A percentile compares a stretch with the other conserved stretches of the same genome.
These are phyloP conservation scores for Carollia perspicillata DNA, from an alignment of 2,113 vertebrate genomes.

Conservation along the genomic window DNA sequence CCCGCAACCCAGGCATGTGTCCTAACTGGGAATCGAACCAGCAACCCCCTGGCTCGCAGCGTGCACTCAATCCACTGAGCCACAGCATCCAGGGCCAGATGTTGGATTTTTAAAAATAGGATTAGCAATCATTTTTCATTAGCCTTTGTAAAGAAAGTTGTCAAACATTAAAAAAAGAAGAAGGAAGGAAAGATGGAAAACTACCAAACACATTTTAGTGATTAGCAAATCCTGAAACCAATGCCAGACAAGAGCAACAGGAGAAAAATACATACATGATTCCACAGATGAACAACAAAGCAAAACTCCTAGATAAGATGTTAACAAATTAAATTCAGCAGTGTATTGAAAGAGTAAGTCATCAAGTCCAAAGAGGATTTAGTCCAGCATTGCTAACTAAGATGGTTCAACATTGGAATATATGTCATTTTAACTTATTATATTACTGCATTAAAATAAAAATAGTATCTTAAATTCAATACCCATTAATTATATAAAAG, in stretches of 20 bases:
- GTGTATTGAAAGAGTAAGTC: neutral
- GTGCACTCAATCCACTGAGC: too few species aligned
- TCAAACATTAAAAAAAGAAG: conserved; percentile 67
- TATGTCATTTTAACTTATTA: conserved; percentile 3
- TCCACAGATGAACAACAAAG: neutral
- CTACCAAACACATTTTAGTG: neutral
- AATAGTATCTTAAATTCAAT: conserved; percentile 15
- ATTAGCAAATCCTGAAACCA: neutral
- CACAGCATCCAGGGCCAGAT: too few species aligned
- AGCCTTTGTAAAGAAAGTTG: conserved; percentile 51
- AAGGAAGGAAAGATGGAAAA: neutral
- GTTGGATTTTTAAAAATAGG: conserved; percentile 48
- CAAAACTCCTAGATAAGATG: conserved; percentile 40
- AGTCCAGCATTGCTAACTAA: neutral
- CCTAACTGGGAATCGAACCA: too few species aligned
- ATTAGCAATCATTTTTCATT: conserved; percentile 32
- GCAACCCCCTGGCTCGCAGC: too few species aligned
- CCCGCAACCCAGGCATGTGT: too few species aligned
- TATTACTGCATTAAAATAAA: conserved; percentile 1
- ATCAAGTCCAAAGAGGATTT: conserved; percentile 1
- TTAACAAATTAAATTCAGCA: conserved; percentile 1
- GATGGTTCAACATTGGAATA: neutral
- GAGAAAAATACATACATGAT: neutral
- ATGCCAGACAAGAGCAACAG: neutral
- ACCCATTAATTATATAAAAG: neutral